phyloP scores from a whole-genome alignment of 2,888 invertebrate genomes.

The Hydrotaea diabolus region DNA sequence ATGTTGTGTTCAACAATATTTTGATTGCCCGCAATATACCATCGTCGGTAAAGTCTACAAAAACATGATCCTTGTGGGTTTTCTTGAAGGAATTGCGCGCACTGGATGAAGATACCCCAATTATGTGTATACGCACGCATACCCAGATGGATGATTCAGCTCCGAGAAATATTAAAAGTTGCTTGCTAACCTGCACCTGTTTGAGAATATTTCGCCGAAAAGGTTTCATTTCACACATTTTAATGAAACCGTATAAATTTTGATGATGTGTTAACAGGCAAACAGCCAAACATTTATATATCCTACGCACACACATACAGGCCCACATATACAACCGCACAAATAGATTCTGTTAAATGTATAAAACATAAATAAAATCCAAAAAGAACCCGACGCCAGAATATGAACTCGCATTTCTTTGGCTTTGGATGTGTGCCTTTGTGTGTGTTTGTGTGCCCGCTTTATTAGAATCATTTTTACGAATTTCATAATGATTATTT shows the following conservation, averaged over 20 bases:
- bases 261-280: slow-evolving; percentile 39
- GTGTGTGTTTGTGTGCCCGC: not conserved
- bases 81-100: not conserved
- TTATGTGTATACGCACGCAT: not conserved
- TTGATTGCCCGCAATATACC: slow-evolving; percentile 17
- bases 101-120: too few species aligned
- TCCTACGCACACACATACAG: not conserved
- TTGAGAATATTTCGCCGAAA: not conserved
- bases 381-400: not conserved
- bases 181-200: slow-evolving; percentile 9
- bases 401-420: not conserved
- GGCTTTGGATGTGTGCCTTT: not conserved
- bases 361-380: too few species aligned
- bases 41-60: not conserved
- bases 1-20: not conserved
- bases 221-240: slow-evolving; percentile 32
- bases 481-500: slow-evolving; percentile 46
- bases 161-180: not conserved
- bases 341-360: slow-evolving; percentile 22
- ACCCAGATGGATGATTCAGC: not conserved
- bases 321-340: not conserved
- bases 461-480: slow-evolving; percentile 41
- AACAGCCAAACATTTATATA: not conserved
- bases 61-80: not conserved
- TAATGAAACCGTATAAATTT: slow-evolving; percentile 41